These are phyloP conservation scores for Hypanus sabinus DNA, from an alignment of 2,113 vertebrate genomes.

Conservation along the genomic window DNA sequence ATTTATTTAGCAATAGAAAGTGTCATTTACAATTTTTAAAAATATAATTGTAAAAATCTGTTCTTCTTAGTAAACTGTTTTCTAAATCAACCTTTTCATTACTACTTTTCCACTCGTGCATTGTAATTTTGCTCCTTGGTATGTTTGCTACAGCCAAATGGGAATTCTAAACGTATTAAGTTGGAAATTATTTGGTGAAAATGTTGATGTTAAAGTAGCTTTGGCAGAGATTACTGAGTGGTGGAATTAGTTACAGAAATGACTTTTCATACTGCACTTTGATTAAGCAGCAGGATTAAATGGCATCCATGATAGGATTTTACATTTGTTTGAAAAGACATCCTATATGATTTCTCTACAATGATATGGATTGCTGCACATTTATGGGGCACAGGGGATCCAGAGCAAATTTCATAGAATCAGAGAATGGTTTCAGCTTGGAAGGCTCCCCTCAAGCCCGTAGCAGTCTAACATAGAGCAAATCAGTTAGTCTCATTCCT, in stretches of 20 bases:
- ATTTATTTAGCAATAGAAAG: not conserved
- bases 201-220: not conserved
- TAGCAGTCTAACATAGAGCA: too few relatives aligned
- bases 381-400: not conserved
- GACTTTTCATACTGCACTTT: not conserved
- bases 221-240: not conserved
- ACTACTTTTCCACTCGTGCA: not conserved
- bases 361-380: not conserved
- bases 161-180: not conserved
- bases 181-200: not conserved
- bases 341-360: not conserved
- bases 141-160: not conserved
- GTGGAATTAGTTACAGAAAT: constrained; percentile 6
- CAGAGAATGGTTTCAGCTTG: too few relatives aligned
- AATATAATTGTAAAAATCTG: not conserved
- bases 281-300: not conserved
- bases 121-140: constrained; percentile 16
- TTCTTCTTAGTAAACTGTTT: not conserved
- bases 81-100: constrained; percentile 16
- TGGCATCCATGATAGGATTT: not conserved
- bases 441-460: too few relatives aligned
- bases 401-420: not conserved
- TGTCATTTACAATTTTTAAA: not conserved
- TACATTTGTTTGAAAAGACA: not conserved
- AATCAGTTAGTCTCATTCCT: too few relatives aligned